Percentiles rank a stretch among this genome's conserved stretches.
phyloP scores from a whole-genome alignment of 2,888 invertebrate species.

The Meiosimyza decipiens region DNA sequence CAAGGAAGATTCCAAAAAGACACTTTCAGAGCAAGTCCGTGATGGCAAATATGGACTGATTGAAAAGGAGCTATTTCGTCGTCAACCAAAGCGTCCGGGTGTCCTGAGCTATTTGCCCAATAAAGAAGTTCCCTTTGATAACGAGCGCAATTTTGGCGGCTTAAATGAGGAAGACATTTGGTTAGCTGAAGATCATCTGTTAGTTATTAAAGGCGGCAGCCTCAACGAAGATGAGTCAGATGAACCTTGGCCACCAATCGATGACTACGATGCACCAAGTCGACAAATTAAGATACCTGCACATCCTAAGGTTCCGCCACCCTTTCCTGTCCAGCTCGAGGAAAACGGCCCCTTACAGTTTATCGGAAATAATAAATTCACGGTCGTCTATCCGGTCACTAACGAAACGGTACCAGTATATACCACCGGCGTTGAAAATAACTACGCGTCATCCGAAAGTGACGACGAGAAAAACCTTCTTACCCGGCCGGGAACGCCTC shows the following conservation, averaged over 20 bases:
- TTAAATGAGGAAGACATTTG: conserved; percentile 87
- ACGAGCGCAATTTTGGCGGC: conserved; percentile 82
- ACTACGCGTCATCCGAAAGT: conserved; percentile 56
- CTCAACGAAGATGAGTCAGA: conserved; percentile 67
- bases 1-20: conserved; percentile 82
- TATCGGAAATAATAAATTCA: conserved; percentile 78
- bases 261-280: conserved; percentile 83
- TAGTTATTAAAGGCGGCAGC: conserved; percentile 84
- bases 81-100: conserved; percentile 79
- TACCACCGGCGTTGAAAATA: conserved; percentile 69
- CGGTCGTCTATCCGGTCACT: conserved; percentile 70
- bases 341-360: conserved; percentile 88
- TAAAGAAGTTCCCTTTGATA: conserved; percentile 84
- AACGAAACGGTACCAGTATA: conserved; percentile 76
- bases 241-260: conserved; percentile 84
- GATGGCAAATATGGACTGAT: conserved; percentile 92
- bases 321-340: conserved; percentile 90
- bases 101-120: conserved; percentile 85
- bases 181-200: conserved; percentile 88
- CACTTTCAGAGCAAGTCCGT: conserved; percentile 87
- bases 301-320: conserved; percentile 88
- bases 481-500: conserved; percentile 71
- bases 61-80: conserved; percentile 83
- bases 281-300: conserved; percentile 87
- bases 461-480: conserved; percentile 69